Evolutionary conservation across 2,888 invertebrate species (phyloP), one percentile per base, ranked within the genome.

Genomic region (Isotomurus palustris): DNA sequence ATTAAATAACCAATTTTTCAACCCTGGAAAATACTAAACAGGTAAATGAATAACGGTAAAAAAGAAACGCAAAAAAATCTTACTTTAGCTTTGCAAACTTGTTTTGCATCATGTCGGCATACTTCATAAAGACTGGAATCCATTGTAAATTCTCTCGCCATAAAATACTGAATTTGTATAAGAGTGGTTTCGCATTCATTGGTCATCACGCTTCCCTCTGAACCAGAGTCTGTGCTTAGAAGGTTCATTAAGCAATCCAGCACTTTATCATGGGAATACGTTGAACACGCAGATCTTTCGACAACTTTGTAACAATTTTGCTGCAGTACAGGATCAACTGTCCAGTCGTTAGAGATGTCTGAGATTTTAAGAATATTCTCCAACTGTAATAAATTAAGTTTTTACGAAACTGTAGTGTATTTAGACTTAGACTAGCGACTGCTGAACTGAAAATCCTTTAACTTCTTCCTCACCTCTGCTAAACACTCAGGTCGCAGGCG

Each of bases 81-180:
- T n/a, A n/a, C n/a, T n/a, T 83, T 85, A 0, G 88, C 89, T 72
- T 87, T 84, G 73, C 95, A 96, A 32, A 86, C 80, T 54, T 82
- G 83, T 3, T 83, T 81, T 2, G 96, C 95, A 78, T 96, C 95
- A 64, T 84, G 82, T 72, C 85, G 87, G 74, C 97, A 99, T 28
- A 87, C 85, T 72, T 84, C 83, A 74, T 91, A 97, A 41, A 99
- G 77, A 69, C 86, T 86, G 0, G 92, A 88, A 76, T 95, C 94
- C 45, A 95, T 78, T 72, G 89, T 91, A 75, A 92, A 99, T 77
- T 97, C 91, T 71, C 99, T 83, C 0, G 93, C 89, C 62, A 97
- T 84, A 76, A 99, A 99, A 76, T 95, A 99, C 74, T 99, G 95
- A 72, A 99, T 92, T 76, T 96, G 92, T 58, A 97, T 80, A 41